A percentile compares a stretch with the other conserved stretches of the same genome.
These are phyloP conservation scores for Electrophaes corylata DNA, from an alignment of 2,888 invertebrate genomes.

Conservation along the genomic window DNA sequence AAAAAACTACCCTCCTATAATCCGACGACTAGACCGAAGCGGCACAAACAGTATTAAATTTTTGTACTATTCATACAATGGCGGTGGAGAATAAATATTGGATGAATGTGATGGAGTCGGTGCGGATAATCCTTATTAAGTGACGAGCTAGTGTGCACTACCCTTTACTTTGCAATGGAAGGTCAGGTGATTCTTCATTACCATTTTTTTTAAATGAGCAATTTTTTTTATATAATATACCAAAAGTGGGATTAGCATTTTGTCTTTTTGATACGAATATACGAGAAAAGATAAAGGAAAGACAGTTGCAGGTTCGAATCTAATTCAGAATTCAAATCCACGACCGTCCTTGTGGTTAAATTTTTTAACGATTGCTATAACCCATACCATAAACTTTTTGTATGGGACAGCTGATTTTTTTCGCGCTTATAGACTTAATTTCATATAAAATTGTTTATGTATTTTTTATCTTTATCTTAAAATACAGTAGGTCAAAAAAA, in stretches of 20 bases:
- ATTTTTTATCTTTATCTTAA: too few species aligned
- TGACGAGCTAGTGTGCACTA: slow-evolving; percentile 55
- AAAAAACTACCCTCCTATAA: slow-evolving; percentile 81
- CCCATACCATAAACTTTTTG: too few species aligned
- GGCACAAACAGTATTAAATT: slow-evolving; percentile 82
- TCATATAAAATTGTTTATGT: too few species aligned
- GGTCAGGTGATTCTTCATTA: slow-evolving; percentile 19
- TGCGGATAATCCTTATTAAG: slow-evolving; percentile 74
- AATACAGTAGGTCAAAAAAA: too few species aligned
- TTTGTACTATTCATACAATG: slow-evolving; percentile 79
- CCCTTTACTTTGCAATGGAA: slow-evolving; percentile 15
- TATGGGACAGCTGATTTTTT: too few species aligned
- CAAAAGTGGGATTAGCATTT: background rate
- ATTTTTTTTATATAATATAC: background rate
- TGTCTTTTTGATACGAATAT: too few species aligned
- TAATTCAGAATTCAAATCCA: too few species aligned
- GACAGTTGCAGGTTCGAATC: too few species aligned
- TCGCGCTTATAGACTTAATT: too few species aligned
- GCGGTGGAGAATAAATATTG: slow-evolving; percentile 78
- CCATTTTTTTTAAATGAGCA: background rate
- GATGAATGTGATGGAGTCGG: slow-evolving; percentile 64
- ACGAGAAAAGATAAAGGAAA: too few species aligned
- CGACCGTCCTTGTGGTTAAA: too few species aligned
- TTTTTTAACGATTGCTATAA: too few species aligned
- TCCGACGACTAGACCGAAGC: slow-evolving; percentile 69